phyloP scores from a whole-genome alignment of 2,888 invertebrate species.

The Acanthosepion pharaonis region DNA sequence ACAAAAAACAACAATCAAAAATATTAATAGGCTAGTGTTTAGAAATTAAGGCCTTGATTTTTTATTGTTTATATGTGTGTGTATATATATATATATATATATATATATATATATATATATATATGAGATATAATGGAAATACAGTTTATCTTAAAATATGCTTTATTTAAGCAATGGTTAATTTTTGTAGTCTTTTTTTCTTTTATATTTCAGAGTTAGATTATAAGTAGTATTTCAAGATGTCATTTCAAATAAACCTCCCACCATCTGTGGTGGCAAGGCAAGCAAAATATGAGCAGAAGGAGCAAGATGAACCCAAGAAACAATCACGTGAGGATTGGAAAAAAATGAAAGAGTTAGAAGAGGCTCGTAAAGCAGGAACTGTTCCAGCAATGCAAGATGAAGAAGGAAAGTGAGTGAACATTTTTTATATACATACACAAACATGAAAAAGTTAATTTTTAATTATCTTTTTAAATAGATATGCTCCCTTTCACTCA shows the following conservation, averaged over 20 bases:
- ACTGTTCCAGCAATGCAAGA: slow-evolving; percentile 93
- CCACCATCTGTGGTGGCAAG: slow-evolving; percentile 74
- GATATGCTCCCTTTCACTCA: no score
- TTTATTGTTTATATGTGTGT: no score
- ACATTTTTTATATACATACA: background rate
- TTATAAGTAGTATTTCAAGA: slow-evolving; percentile 51
- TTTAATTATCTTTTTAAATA: no score
- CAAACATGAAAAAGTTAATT: no score
- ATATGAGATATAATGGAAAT: no score
- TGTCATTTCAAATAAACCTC: slow-evolving; percentile 72
- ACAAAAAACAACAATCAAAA: no score
- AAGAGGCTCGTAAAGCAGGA: slow-evolving; percentile 95
- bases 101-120: no score
- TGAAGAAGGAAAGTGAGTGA: slow-evolving; percentile 81
- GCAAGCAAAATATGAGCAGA: slow-evolving; percentile 64
- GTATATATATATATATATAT: no score
- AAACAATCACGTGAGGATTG: slow-evolving; percentile 86
- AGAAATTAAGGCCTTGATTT: no score
- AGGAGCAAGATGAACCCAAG: slow-evolving; percentile 65
- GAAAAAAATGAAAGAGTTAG: slow-evolving; percentile 96
- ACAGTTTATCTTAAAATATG: no score
- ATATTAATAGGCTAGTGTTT: no score
- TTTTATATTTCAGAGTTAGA: background rate
- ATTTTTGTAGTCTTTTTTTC: background rate
- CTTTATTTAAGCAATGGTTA: background rate